phyloP scores from a whole-genome alignment of 2,888 invertebrate genomes.

The Andricus curvator region DNA sequence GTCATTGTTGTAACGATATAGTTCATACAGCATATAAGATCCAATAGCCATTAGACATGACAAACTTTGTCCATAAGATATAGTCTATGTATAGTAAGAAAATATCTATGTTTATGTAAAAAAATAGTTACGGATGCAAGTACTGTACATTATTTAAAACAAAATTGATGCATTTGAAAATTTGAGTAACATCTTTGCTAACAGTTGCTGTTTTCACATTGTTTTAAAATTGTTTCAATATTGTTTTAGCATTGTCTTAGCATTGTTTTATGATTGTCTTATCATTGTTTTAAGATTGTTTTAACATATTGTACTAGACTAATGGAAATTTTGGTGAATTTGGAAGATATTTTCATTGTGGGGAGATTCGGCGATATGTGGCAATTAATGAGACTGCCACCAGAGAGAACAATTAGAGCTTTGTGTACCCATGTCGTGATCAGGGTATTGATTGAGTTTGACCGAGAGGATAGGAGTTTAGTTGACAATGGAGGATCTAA shows the following conservation, averaged over 20 bases:
- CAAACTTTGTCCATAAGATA: conserved; percentile 7
- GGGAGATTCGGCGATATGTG: not conserved
- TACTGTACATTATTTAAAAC: conserved; percentile 19
- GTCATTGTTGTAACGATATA: conserved; percentile 33
- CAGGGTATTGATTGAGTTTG: conserved; percentile 24
- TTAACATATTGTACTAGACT: too few relatives aligned
- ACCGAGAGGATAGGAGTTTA: conserved; percentile 19
- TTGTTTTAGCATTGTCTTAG: not conserved
- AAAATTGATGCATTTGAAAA: conserved; percentile 12
- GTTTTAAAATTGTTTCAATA: too few relatives aligned
- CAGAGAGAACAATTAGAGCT: conserved; percentile 2
- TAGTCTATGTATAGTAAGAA: conserved; percentile 13
- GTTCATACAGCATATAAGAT: conserved; percentile 8
- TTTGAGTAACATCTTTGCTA: conserved; percentile 2
- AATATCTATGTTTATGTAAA: not conserved
- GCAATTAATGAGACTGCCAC: not conserved
- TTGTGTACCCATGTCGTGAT: conserved; percentile 10
- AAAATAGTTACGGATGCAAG: conserved; percentile 26
- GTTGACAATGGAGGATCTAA: conserved; percentile 31
- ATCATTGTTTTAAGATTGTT: too few relatives aligned
- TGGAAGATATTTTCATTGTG: too few relatives aligned
- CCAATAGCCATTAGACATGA: not conserved
- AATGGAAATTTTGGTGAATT: too few relatives aligned
- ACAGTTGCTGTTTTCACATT: not conserved
- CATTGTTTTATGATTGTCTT: not conserved